phyloP scores from a whole-genome alignment of 2,113 vertebrate genomes.

The Oxyruncus cristatus region DNA sequence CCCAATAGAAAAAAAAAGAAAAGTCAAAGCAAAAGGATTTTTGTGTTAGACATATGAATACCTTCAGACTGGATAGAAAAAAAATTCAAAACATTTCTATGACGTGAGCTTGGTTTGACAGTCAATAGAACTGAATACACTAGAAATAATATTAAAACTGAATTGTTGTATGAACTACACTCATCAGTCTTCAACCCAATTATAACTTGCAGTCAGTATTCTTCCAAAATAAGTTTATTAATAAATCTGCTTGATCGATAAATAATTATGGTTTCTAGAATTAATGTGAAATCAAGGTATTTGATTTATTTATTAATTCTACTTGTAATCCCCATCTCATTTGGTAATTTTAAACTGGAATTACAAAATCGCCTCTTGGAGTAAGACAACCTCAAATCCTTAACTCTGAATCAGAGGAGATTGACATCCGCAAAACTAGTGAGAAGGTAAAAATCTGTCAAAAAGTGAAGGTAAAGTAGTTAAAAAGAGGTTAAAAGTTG shows the following conservation, averaged over 20 bases:
- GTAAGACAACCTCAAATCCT: background rate
- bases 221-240: background rate
- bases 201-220: background rate
- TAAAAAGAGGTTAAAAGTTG: background rate
- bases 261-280: background rate
- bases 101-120: background rate
- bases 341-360: background rate
- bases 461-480: background rate
- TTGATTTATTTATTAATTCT: background rate
- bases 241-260: background rate
- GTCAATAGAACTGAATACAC: background rate
- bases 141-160: background rate
- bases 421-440: background rate
- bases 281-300: background rate
- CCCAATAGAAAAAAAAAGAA: background rate
- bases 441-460: background rate
- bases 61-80: background rate
- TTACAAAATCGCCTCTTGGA: background rate
- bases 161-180: background rate
- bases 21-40: background rate
- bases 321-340: background rate
- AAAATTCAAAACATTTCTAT: background rate
- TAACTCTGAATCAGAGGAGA: background rate
- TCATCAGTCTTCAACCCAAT: background rate
- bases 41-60: background rate